phyloP scores from a whole-genome alignment of 2,113 vertebrate species.

The Chloropsis cyanopogon region DNA sequence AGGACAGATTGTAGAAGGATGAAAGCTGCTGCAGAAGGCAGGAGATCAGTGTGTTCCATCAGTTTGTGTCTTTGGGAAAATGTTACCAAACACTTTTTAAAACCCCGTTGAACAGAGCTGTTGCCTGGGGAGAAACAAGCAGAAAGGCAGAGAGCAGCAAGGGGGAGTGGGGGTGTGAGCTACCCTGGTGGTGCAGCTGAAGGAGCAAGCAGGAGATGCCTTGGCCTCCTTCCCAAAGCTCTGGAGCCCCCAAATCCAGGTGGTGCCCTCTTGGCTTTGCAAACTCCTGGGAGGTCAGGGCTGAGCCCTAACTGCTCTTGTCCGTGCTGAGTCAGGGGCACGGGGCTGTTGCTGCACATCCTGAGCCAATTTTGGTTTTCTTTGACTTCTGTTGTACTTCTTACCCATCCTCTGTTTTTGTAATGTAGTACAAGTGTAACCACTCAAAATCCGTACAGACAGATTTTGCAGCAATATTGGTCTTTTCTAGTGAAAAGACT shows the following conservation, averaged over 20 bases:
- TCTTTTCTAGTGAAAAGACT: neutral
- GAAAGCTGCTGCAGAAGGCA: neutral
- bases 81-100: neutral
- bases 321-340: neutral
- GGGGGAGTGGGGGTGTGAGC: too few relatives aligned
- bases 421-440: neutral
- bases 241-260: neutral
- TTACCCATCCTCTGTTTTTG: neutral
- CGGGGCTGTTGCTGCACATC: fast-evolving
- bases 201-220: neutral
- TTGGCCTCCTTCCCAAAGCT: neutral
- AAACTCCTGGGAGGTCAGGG: fast-evolving
- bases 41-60: neutral
- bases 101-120: neutral
- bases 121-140: neutral
- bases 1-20: neutral
- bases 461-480: neutral
- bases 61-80: neutral
- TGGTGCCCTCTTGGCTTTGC: neutral
- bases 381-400: neutral
- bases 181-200: neutral
- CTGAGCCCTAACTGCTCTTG: neutral
- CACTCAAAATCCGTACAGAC: neutral
- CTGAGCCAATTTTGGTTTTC: neutral
- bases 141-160: neutral